A percentile compares a stretch with the other conserved stretches of the same genome.
These are phyloP conservation scores for Thalassoma bifasciatum DNA, from an alignment of 2,113 vertebrate genomes.

Conservation along the genomic window DNA sequence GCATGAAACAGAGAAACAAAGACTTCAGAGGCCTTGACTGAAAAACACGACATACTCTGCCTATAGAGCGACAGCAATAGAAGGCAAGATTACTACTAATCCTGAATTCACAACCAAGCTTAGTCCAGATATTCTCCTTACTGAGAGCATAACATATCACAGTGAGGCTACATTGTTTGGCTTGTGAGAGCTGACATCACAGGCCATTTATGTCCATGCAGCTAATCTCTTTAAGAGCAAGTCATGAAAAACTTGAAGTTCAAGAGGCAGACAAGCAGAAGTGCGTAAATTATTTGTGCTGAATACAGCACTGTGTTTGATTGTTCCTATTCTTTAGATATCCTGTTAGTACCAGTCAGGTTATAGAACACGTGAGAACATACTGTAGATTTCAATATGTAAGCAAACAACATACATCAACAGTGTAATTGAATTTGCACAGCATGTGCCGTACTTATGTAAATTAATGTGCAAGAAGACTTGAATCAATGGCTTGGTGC, in stretches of 20 bases:
- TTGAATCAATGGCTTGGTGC: background rate
- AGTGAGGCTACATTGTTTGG: constrained; percentile 25
- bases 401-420: background rate
- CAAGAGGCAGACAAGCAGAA: constrained; percentile 18
- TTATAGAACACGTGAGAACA: background rate
- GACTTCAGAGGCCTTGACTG: constrained; percentile 20
- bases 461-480: constrained; percentile 16
- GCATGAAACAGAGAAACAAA: constrained; percentile 37
- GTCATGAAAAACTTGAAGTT: constrained; percentile 53
- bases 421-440: constrained; percentile 7
- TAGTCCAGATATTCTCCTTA: constrained; percentile 30
- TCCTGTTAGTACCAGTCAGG: background rate
- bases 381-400: background rate
- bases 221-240: constrained; percentile 48
- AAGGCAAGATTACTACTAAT: constrained; percentile 42
- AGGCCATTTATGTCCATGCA: constrained; percentile 30
- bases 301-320: constrained; percentile 4
- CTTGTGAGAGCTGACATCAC: constrained; percentile 38
- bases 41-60: constrained; percentile 17
- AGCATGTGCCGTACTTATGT: constrained; percentile 15
- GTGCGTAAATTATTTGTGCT: constrained; percentile 8
- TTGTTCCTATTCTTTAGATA: background rate
- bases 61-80: constrained; percentile 8
- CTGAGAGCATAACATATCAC: constrained; percentile 1
- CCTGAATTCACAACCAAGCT: constrained; percentile 32